A percentile compares a stretch with the other conserved stretches of the same genome.
Evolutionary conservation across 2,888 invertebrate species (phyloP).

Genomic region (Nymphalis c-album): DNA sequence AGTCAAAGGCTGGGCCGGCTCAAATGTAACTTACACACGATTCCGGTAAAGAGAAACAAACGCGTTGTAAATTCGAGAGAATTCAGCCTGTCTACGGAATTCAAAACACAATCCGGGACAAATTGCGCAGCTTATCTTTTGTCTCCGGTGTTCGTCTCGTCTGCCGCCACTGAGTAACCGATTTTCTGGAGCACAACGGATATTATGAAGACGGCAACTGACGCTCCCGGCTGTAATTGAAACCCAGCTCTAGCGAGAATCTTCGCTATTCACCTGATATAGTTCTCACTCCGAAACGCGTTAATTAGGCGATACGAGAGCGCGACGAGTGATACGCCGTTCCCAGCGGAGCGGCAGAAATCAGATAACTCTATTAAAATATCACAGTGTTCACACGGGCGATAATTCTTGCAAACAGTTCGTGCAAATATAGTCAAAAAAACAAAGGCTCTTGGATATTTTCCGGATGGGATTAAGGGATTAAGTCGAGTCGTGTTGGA

Average conservation of each 20-base stretch:
- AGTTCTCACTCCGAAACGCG: conserved; percentile 23
- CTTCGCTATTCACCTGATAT: conserved; percentile 27
- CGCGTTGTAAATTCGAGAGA: conserved; percentile 28
- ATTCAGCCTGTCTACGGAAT: conserved; percentile 47
- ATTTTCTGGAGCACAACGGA: conserved; percentile 56
- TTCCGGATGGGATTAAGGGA: conserved; percentile 75
- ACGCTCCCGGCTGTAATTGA: conserved; percentile 26
- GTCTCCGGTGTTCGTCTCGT: conserved; percentile 57
- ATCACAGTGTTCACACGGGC: conserved; percentile 59
- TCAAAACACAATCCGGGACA: conserved; percentile 57
- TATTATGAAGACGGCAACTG: conserved; percentile 42
- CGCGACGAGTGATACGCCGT: conserved; percentile 23
- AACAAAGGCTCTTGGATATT: conserved; percentile 73
- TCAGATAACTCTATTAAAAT: conserved; percentile 64
- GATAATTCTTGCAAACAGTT: conserved; percentile 69
- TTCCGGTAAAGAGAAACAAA: conserved; percentile 25
- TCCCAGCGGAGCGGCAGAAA: conserved; percentile 46
- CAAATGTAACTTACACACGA: conserved; percentile 18
- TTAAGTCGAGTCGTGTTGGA: conserved; percentile 55
- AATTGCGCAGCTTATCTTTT: conserved; percentile 60
- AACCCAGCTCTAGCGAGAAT: conserved; percentile 13
- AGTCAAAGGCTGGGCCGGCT: conserved; percentile 2
- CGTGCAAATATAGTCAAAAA: conserved; percentile 63
- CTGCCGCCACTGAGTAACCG: conserved; percentile 45
- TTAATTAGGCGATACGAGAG: conserved; percentile 29